These are phyloP conservation scores for Eriocheir sinensis DNA, from an alignment of 1,140 invertebrate species.

Conservation along the genomic window DNA sequence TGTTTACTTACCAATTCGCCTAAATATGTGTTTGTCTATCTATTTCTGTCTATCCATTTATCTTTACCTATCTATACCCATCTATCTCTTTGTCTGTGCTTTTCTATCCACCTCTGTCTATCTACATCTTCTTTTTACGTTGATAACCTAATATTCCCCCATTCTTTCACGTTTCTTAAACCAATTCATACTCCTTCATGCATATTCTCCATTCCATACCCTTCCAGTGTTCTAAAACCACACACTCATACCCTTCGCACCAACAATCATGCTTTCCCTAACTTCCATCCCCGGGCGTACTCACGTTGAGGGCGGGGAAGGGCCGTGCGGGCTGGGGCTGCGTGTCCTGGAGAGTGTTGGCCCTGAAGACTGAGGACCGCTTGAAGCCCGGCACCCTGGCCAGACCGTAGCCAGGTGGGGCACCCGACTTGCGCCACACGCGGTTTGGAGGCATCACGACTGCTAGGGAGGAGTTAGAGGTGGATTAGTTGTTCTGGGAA, in stretches of 20 bases:
- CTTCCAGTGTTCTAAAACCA: too few species aligned
- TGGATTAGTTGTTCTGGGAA: too few species aligned
- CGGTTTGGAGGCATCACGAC: slow-evolving; percentile 35
- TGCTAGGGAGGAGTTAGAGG: not conserved
- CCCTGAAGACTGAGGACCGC: slow-evolving; percentile 66
- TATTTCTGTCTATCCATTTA: not conserved
- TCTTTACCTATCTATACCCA: not conserved
- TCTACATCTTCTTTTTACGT: too few species aligned
- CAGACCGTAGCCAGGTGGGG: slow-evolving; percentile 15
- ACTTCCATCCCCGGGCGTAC: not conserved
- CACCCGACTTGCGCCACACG: slow-evolving; percentile 57
- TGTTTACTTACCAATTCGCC: not conserved
- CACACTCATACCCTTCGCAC: too few species aligned
- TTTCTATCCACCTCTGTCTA: too few species aligned
- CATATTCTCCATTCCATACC: too few species aligned
- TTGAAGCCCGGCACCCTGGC: slow-evolving; percentile 64
- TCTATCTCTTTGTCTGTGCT: too few species aligned
- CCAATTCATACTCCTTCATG: too few species aligned
- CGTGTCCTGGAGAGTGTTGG: slow-evolving; percentile 44
- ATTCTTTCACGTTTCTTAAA: too few species aligned
- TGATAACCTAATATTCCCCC: too few species aligned
- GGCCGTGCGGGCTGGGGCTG: not conserved
- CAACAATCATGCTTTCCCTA: too few species aligned
- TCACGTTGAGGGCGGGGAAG: not conserved
- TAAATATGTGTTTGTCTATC: not conserved